phyloP scores from a whole-genome alignment of 2,888 invertebrate species.

The Dolomedes plantarius region DNA sequence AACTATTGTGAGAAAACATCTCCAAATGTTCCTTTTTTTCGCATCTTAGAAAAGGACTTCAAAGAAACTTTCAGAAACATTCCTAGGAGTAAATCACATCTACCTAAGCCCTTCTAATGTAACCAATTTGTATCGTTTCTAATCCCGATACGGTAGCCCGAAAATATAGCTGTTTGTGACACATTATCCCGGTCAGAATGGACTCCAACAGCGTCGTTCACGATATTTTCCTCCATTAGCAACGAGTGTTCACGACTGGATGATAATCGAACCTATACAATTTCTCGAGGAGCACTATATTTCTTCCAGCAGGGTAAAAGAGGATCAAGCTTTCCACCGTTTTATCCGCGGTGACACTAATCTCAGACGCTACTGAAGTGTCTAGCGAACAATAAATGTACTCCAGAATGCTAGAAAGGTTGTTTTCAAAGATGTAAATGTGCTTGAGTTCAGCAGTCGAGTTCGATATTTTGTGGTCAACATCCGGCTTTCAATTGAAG shows the following conservation, averaged over 20 bases:
- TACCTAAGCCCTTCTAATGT: too few relatives aligned
- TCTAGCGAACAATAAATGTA: too few relatives aligned
- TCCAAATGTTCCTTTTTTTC: too few relatives aligned
- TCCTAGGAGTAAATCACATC: too few relatives aligned
- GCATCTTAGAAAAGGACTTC: too few relatives aligned
- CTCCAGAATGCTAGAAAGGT: neutral
- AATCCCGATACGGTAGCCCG: too few relatives aligned
- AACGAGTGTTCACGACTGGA: neutral
- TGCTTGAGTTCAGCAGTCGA: too few relatives aligned
- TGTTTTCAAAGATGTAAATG: neutral
- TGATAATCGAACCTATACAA: neutral
- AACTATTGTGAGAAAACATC: too few relatives aligned
- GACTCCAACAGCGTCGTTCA: neutral
- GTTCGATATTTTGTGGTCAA: neutral
- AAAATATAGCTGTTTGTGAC: too few relatives aligned
- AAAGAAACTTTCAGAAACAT: too few relatives aligned
- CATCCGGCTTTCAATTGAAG: neutral
- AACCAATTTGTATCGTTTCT: too few relatives aligned
- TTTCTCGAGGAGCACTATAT: neutral
- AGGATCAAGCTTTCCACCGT: neutral
- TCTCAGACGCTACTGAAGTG: neutral
- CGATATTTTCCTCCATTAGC: neutral
- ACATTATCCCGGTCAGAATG: neutral
- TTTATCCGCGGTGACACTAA: neutral
- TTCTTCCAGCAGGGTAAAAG: neutral